phyloP scores from a whole-genome alignment of 2,888 invertebrate genomes.

The Aelia acuminata region DNA sequence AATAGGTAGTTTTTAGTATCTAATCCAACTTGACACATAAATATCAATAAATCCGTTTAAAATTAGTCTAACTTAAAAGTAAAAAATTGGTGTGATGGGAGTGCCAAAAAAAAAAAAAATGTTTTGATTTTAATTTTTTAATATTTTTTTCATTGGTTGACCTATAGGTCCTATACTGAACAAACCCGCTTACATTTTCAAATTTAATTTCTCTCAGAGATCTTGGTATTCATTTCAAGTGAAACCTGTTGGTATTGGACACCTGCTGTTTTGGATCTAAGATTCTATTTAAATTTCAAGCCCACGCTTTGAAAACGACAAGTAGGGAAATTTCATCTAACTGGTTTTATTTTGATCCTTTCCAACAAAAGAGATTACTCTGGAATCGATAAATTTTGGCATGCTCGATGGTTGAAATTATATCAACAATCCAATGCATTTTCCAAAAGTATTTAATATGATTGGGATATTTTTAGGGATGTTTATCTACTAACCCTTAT shows the following conservation, averaged over 20 bases:
- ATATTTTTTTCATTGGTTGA: neutral
- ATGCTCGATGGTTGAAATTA: neutral
- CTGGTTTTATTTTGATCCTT: neutral
- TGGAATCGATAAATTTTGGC: neutral
- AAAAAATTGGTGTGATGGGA: neutral
- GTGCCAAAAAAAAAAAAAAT: neutral
- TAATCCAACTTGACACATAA: neutral
- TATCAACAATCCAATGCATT: neutral
- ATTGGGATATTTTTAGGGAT: neutral
- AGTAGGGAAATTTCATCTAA: neutral
- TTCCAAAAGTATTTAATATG: neutral
- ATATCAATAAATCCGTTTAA: neutral
- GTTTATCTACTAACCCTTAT: neutral
- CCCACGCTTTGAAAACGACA: neutral
- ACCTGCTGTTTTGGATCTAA: conserved; percentile 10
- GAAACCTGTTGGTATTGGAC: neutral
- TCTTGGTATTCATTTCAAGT: neutral
- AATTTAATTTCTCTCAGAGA: neutral
- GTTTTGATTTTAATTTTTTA: neutral
- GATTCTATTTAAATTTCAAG: neutral
- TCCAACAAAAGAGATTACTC: no score
- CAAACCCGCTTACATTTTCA: neutral
- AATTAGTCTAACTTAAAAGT: neutral
- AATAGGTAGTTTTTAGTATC: neutral
- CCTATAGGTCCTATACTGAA: neutral